These are phyloP conservation scores for Lepilemur ruficaudatus DNA, from an alignment of 2,797 vertebrate species.

Conservation along the genomic window DNA sequence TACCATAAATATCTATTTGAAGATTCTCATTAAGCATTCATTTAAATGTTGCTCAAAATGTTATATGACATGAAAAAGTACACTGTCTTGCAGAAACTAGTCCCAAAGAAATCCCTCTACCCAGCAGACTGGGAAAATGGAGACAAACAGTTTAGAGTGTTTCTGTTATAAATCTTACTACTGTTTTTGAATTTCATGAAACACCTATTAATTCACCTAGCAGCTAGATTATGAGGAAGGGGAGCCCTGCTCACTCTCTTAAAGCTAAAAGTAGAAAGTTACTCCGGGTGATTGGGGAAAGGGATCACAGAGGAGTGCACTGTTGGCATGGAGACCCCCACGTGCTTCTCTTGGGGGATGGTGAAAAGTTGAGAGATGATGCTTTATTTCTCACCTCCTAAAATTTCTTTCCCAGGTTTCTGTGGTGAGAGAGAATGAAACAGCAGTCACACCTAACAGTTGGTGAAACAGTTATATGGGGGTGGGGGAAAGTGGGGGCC, in stretches of 20 bases:
- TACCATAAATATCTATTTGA: conserved; percentile 4
- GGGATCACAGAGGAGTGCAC: neutral
- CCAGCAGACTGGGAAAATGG: neutral
- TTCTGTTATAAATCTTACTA: conserved; percentile 9
- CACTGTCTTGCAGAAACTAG: conserved; percentile 37
- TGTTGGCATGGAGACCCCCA: conserved; percentile 22
- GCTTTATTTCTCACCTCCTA: conserved; percentile 39
- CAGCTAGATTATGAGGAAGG: neutral
- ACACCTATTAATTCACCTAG: neutral
- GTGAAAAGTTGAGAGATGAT: neutral
- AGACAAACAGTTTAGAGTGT: neutral
- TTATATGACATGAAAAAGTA: conserved; percentile 14
- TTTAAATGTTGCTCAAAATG: conserved; percentile 47
- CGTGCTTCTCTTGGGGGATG: conserved; percentile 19
- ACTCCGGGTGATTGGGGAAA: neutral
- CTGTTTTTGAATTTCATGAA: conserved; percentile 17
- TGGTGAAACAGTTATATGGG: neutral
- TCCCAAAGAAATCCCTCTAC: neutral
- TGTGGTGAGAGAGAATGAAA: conserved; percentile 40
- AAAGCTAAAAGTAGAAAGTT: conserved; percentile 18
- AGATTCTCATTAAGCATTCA: conserved; percentile 25
- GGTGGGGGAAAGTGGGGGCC: no score
- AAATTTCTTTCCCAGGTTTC: conserved; percentile 52
- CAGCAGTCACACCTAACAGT: neutral
- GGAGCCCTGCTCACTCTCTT: neutral